Conservation (phyloP, 2,888 invertebrate genomes). For the Diloba caeruleocephala region DNA sequence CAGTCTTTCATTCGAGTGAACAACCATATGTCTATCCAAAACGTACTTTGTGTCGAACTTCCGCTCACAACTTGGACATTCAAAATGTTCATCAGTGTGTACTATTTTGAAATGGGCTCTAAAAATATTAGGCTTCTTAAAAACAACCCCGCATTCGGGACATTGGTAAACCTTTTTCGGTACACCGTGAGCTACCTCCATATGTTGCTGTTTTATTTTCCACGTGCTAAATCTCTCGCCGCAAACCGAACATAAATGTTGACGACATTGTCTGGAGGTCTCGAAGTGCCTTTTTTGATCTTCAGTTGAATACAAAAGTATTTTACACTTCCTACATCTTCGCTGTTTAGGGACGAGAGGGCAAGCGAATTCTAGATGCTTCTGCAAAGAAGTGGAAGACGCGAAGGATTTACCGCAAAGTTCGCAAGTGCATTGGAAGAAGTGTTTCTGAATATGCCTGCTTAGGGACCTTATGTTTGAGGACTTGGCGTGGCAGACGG, state of each 20-base stretch:
- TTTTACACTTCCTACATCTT: constrained; percentile 71
- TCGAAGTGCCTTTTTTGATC: constrained; percentile 63
- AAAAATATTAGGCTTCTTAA: constrained; percentile 61
- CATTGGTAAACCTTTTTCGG: constrained; percentile 68
- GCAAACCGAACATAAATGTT: constrained; percentile 68
- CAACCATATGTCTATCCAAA: constrained; percentile 80
- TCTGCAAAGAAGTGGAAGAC: constrained; percentile 62
- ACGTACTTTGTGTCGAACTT: constrained; percentile 79
- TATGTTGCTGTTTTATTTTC: constrained; percentile 64
- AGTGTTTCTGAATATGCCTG: constrained; percentile 72
- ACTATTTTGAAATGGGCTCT: constrained; percentile 68
- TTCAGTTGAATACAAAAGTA: constrained; percentile 60
- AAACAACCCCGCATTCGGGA: constrained; percentile 65
- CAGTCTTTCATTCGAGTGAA: constrained; percentile 81
- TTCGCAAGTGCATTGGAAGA: constrained; percentile 71
- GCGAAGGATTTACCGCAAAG: constrained; percentile 74
- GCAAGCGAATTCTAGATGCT: constrained; percentile 59
- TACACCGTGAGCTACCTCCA: constrained; percentile 64
- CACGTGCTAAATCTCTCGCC: constrained; percentile 66
- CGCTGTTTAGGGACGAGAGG: constrained; percentile 50
- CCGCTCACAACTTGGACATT: constrained; percentile 70
- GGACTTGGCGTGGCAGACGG: constrained; percentile 63
- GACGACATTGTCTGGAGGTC: constrained; percentile 64
- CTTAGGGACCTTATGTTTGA: constrained; percentile 68
- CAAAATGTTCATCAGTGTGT: constrained; percentile 67